Conservation (phyloP, 2,888 invertebrate species). For the Spisula solida region DNA sequence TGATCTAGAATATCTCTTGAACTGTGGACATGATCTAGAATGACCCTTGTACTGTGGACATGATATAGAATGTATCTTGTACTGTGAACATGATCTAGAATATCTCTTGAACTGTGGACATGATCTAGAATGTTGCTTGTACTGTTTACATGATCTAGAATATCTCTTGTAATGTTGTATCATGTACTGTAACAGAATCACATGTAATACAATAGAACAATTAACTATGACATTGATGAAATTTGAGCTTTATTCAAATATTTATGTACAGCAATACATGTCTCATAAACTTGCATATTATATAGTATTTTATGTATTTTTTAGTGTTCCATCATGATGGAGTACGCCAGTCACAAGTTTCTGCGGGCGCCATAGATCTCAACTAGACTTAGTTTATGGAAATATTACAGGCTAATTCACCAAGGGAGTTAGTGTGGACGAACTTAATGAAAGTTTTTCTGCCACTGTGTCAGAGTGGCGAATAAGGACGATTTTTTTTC, state of each 20-base stretch:
- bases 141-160: no score
- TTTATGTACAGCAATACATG: not conserved
- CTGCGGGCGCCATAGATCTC: not conserved
- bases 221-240: not conserved
- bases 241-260: not conserved
- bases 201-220: not conserved
- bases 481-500: conserved; percentile 50
- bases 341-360: not conserved
- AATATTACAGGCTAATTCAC: not conserved
- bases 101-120: no score
- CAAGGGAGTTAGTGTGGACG: not conserved
- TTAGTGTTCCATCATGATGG: conserved; percentile 6
- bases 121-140: no score
- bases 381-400: not conserved
- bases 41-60: no score
- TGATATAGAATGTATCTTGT: no score
- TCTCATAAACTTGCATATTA: not conserved
- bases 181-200: not conserved
- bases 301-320: not conserved
- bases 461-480: conserved; percentile 56
- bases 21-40: no score
- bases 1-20: no score
- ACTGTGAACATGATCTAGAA: no score
- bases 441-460: not conserved
- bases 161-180: not conserved